phyloP scores from a whole-genome alignment of 2,113 vertebrate genomes.

The Rhinolophus sinicus region DNA sequence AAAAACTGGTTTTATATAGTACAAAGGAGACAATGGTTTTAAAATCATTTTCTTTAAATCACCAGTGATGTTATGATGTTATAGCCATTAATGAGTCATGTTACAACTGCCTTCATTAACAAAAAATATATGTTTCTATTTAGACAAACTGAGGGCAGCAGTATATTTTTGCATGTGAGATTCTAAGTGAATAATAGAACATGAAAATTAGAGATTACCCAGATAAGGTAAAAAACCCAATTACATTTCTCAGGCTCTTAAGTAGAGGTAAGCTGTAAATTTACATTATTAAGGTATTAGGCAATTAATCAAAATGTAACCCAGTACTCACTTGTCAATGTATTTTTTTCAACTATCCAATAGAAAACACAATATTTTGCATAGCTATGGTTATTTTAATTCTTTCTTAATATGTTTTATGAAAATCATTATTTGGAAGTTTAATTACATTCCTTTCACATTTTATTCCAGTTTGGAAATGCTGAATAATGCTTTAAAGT shows the following conservation, averaged over 20 bases:
- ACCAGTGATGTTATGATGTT: constrained; percentile 33
- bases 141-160: constrained; percentile 53
- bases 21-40: constrained; percentile 37
- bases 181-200: constrained; percentile 69
- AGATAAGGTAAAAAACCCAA: constrained; percentile 61
- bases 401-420: not conserved
- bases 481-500: not conserved
- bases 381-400: not conserved
- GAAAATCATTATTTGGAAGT: not conserved
- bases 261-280: constrained; percentile 74
- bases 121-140: constrained; percentile 63
- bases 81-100: constrained; percentile 67
- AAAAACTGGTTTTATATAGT: constrained; percentile 38
- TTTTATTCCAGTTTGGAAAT: not conserved
- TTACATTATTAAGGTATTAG: constrained; percentile 61
- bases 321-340: constrained; percentile 59
- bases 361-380: not conserved
- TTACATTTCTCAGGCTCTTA: constrained; percentile 64
- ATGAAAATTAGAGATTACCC: constrained; percentile 70
- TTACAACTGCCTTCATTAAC: constrained; percentile 69
- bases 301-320: constrained; percentile 73
- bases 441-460: not conserved
- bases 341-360: constrained; percentile 64
- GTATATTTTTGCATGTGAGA: constrained; percentile 51
- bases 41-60: constrained; percentile 71